A percentile compares a stretch with the other conserved stretches of the same genome.
These are phyloP conservation scores for Cheumatopsyche charites DNA, from an alignment of 1,140 invertebrate species.

Conservation along the genomic window DNA sequence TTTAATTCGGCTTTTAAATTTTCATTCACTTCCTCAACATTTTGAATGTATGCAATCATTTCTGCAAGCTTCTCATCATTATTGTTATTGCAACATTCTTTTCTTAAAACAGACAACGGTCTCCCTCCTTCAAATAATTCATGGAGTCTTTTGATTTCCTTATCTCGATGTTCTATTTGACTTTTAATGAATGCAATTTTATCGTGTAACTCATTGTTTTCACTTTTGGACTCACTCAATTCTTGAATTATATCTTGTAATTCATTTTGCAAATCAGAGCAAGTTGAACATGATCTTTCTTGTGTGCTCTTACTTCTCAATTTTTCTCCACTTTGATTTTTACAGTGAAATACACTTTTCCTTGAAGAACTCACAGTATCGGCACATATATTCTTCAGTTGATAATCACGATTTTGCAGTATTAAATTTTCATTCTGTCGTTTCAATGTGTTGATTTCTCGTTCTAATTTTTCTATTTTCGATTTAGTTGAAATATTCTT, in stretches of 20 bases:
- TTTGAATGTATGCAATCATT: constrained; percentile 59
- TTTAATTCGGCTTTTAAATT: constrained; percentile 38
- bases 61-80: constrained; percentile 52
- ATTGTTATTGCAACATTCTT: constrained; percentile 64
- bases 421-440: constrained; percentile 55
- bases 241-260: constrained; percentile 41
- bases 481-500: constrained; percentile 52
- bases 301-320: not conserved
- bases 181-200: constrained; percentile 56
- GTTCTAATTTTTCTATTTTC: constrained; percentile 54
- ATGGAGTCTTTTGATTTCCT: constrained; percentile 68
- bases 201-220: constrained; percentile 54
- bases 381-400: constrained; percentile 57
- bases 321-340: constrained; percentile 50
- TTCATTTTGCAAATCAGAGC: constrained; percentile 24
- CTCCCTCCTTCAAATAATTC: constrained; percentile 68
- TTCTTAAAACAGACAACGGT: constrained; percentile 61
- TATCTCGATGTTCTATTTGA: constrained; percentile 62
- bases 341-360: constrained; percentile 50
- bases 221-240: constrained; percentile 52
- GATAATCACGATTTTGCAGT: constrained; percentile 56
- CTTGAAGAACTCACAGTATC: constrained; percentile 57
- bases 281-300: not conserved
- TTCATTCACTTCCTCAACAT: constrained; percentile 50
- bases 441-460: constrained; percentile 56